Evolutionary conservation across 2,888 invertebrate genomes (phyloP).

Genomic region (Cyclophora punctaria): DNA sequence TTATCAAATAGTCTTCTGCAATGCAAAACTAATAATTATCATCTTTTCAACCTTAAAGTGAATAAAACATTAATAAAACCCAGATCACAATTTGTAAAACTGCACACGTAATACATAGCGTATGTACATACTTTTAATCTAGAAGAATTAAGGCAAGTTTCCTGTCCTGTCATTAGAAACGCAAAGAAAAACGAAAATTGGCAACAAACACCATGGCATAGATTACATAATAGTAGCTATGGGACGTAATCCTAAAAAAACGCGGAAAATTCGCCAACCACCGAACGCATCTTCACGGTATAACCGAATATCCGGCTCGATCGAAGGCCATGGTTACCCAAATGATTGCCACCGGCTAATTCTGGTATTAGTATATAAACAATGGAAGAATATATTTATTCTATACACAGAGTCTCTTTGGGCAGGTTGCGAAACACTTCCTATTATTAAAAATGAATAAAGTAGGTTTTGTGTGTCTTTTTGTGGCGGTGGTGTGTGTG

Average conservation of each 20-base stretch:
- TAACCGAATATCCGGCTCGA: conserved; percentile 24
- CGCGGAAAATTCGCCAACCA: conserved; percentile 8
- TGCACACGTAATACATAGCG: no score
- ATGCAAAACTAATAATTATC: no score
- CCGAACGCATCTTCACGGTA: conserved; percentile 10
- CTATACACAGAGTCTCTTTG: not conserved
- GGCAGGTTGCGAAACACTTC: not conserved
- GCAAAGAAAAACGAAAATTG: no score
- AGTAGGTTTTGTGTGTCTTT: conserved; percentile 9
- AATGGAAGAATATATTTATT: conserved; percentile 2
- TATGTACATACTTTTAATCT: no score
- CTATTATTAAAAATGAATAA: conserved; percentile 11
- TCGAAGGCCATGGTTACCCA: conserved; percentile 22
- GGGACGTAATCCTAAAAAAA: not conserved
- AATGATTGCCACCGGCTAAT: conserved; percentile 12
- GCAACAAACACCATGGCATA: no score
- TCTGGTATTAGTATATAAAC: conserved; percentile 11
- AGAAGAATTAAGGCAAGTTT: no score
- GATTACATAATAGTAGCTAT: no score
- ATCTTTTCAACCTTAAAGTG: no score
- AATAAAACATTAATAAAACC: no score
- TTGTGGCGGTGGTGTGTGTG: conserved; percentile 10
- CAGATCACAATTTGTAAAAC: no score
- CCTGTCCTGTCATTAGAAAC: no score
- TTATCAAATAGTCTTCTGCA: no score